Conservation (phyloP, 35 echinoderm and acorn worm species). For the Ophiothrix spiculata region DNA sequence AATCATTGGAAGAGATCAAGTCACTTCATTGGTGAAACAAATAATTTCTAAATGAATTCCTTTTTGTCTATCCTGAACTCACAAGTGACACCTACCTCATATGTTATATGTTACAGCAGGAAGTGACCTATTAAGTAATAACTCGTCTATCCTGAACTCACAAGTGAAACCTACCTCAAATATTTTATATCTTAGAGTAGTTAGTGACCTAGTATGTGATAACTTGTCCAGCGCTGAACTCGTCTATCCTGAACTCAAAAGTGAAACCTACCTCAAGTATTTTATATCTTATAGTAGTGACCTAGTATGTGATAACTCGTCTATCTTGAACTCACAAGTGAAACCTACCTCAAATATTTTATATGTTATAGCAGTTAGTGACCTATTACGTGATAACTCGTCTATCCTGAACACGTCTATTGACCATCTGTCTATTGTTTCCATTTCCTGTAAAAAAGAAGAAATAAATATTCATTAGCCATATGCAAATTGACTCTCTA, state of each 20-base stretch:
- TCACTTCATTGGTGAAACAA: too few species aligned
- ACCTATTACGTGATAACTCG: constrained; percentile 61
- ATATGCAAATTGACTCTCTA: too few species aligned
- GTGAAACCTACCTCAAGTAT: background rate
- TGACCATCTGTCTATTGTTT: constrained; percentile 73
- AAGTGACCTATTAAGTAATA: too few species aligned
- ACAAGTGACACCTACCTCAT: background rate
- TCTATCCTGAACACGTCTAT: constrained; percentile 83
- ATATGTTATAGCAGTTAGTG: constrained; percentile 78
- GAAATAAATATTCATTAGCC: too few species aligned
- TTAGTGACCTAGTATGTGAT: constrained; percentile 74
- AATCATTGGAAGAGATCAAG: too few species aligned
- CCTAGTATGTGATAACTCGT: too few species aligned
- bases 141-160: too few species aligned
- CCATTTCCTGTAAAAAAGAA: constrained; percentile 70
- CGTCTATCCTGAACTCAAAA: too few species aligned
- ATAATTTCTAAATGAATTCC: too few species aligned
- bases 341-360: constrained; percentile 78
- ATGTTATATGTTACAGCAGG: background rate
- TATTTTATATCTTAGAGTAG: constrained; percentile 68
- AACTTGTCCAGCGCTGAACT: too few species aligned
- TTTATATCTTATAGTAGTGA: too few species aligned
- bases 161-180: constrained; percentile 79
- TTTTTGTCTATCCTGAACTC: background rate
- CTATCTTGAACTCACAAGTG: too few species aligned